These are phyloP conservation scores for Harpalus rubripes DNA, from an alignment of 2,888 invertebrate genomes.

Conservation along the genomic window DNA sequence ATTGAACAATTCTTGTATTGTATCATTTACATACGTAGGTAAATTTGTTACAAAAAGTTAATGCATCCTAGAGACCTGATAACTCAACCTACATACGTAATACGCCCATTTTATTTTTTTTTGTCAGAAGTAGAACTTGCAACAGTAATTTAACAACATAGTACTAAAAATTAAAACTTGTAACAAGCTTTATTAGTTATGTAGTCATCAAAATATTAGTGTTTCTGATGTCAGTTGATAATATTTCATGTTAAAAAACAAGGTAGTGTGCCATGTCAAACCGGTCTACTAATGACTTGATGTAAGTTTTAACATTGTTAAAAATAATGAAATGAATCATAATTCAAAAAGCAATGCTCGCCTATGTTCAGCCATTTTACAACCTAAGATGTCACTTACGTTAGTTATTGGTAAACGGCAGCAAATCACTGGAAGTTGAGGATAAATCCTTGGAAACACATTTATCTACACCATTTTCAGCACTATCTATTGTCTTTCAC, in stretches of 20 bases:
- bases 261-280: background rate
- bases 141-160: conserved; percentile 27
- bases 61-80: conserved; percentile 30
- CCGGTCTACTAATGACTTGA: background rate
- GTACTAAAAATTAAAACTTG: conserved; percentile 44
- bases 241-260: conserved; percentile 10
- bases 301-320: conserved; percentile 7
- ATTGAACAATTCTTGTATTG: conserved; percentile 52
- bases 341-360: conserved; percentile 46
- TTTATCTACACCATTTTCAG: conserved; percentile 63
- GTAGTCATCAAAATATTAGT: conserved; percentile 8
- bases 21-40: conserved; percentile 60
- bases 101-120: conserved; percentile 60
- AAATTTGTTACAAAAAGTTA: conserved; percentile 53
- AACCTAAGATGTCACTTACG: conserved; percentile 62
- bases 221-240: conserved; percentile 24
- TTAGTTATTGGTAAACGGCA: conserved; percentile 64
- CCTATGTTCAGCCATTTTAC: conserved; percentile 65
- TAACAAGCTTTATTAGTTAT: background rate
- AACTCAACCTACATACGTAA: conserved; percentile 58
- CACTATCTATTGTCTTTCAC: conserved; percentile 59
- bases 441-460: conserved; percentile 55
- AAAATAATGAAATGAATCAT: conserved; percentile 13
- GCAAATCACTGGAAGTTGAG: conserved; percentile 46
- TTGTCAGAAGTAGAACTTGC: conserved; percentile 33